Percentiles rank a stretch among this genome's conserved stretches.
Evolutionary conservation across 2,113 vertebrate genomes (phyloP).

Genomic region (Excalfactoria chinensis): DNA sequence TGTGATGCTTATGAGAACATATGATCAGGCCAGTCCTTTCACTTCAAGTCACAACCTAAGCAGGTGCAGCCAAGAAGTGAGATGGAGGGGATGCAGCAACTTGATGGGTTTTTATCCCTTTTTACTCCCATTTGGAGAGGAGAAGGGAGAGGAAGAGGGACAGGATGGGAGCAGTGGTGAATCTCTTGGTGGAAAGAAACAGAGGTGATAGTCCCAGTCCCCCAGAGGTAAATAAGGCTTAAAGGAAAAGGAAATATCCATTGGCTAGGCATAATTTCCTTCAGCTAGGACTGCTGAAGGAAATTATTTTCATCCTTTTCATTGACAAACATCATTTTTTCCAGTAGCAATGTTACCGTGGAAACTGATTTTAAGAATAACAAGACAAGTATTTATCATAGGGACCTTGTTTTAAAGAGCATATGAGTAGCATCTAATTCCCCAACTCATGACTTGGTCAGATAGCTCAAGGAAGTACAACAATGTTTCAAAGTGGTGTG

Average conservation of each 20-base stretch:
- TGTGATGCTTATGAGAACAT: not conserved
- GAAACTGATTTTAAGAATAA: conserved; percentile 35
- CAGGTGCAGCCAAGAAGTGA: not conserved
- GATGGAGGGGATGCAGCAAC: not conserved
- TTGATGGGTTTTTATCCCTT: not conserved
- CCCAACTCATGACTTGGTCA: not conserved
- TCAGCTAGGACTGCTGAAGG: not conserved
- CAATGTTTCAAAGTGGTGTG: not conserved
- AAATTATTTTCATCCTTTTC: conserved; percentile 48
- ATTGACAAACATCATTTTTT: not conserved
- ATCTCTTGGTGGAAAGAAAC: not conserved
- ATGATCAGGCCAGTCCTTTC: not conserved
- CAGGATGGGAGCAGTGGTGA: not conserved
- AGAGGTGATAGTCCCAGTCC: not conserved
- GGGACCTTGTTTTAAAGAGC: conserved; percentile 23
- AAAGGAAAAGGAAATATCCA: not conserved
- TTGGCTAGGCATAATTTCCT: not conserved
- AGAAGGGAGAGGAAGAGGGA: not conserved
- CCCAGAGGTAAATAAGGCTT: not conserved
- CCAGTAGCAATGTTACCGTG: conserved; percentile 20
- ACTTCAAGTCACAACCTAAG: not conserved
- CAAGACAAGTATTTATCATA: conserved; percentile 7
- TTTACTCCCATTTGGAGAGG: not conserved
- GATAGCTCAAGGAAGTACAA: not conserved
- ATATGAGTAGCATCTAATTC: not conserved